Evolutionary conservation across 2,888 invertebrate species (phyloP), one percentile per base, ranked within the genome.

Genomic region (Parascotia fuliginaria): DNA sequence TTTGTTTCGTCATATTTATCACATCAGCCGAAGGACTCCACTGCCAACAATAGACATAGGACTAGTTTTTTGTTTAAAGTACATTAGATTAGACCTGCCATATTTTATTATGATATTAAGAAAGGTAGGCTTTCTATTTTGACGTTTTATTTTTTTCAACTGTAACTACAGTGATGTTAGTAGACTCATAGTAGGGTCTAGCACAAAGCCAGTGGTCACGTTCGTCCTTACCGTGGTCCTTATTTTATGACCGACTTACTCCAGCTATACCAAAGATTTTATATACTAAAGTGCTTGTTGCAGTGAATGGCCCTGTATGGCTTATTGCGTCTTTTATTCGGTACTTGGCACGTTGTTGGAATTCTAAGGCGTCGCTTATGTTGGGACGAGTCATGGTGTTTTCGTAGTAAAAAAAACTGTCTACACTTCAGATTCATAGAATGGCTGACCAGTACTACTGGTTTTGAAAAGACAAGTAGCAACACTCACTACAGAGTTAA

Each of bases 231-330:
- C 57, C 15, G 28, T 29, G 46, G 41, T 51, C 41, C 41, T 47
- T 44, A 44, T 31, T 68, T 66, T 66, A 66, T 58, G 38, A 33
- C 36, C 52, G 43, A 47, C 67, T 63, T 67, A 56, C 48, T 49
- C 28, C 41, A 37, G 55, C 53, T 37, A 46, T 42, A 24, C 44
- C 33, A 36, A 48, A 53, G 65, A 60, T 64, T 68, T 66, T 66
- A 66, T 67, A 53, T 34, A 51, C 53, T 50, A 49, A 63, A 65
- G 67, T 65, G 50, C 57, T 64, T 54, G 58, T 60, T 41, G 51
- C 41, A 64, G 64, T 61, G 42, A 28, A 63, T 60, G 63, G 47
- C 14, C 41, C 51, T 41, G 51, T 50, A 66, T 63, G 36, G 47
- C 13, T 34, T 52, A 55, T 53, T 36, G 45, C 60, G 48, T 51